Base-by-base conservation (phyloP, 2,888 invertebrate genomes). In the Drosophila pullipes region DNA sequence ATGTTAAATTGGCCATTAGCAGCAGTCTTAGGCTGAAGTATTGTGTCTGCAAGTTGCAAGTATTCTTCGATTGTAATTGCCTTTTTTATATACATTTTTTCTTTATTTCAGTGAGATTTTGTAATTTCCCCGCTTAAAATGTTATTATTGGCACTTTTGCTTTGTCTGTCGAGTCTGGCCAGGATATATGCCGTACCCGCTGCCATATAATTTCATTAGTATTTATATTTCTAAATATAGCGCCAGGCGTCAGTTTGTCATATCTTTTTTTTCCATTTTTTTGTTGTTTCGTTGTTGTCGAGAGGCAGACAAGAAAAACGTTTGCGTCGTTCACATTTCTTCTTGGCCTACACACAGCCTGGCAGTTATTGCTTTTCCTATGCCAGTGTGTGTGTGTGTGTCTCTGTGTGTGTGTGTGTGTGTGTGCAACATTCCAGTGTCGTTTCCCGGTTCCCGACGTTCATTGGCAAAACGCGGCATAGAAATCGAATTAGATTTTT, bases 401-500 rank as follows among this genome's bases (percentile, higher is more conserved):
- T 52, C 10, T 31, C n/a, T 73, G 16, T 61, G 18, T 62, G n/a
- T n/a, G n/a, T n/a, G 47, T 71, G 49, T 71, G 60, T 69, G 25
- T 25, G 62, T 76, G 53, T 72, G 76, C 65, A 76, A 74, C 80
- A 76, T 76, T 80, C 76, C 80, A 76, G 67, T 62, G 72, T 55
- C 74, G 72, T 75, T 78, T 69, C 57, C 71, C 33, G 61, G 52
- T 70, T 61, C 75, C 59, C 76, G 74, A 77, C 74, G 84, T 70
- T 69, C 83, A 85, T 85, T 82, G 83, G 85, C 81, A 78, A 87
- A 79, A 82, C 85, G 82, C 85, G 83, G 85, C 85, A 85, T 84
- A 85, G 85, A 90, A 92, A 92, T 92, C 90, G 92, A 92, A 92
- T 92, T 92, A 92, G 92, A 92, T 92, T 90, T 91, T 92, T 91